Evolutionary conservation across 1,140 invertebrate species (phyloP).

Genomic region (Cydia fagiglandana): DNA sequence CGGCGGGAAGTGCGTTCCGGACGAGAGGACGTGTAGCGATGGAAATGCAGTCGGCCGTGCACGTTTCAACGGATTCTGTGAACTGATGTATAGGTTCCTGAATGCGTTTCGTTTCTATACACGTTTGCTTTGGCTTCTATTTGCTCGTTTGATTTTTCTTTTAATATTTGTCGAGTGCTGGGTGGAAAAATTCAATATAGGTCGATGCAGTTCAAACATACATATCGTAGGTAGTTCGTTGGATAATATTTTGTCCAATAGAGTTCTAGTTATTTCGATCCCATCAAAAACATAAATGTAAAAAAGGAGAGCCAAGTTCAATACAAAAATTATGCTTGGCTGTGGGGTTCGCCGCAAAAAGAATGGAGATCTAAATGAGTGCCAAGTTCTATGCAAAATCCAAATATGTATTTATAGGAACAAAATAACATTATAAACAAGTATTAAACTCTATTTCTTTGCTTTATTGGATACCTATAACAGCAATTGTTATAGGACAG

Average conservation of each 20-base stretch:
- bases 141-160: slow-evolving; percentile 6
- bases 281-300: no score
- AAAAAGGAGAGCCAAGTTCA: no score
- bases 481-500: no score
- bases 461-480: no score
- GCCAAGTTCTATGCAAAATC: no score
- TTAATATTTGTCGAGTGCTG: not conserved
- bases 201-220: not conserved
- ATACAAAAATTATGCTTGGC: no score
- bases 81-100: slow-evolving; percentile 29
- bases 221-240: not conserved
- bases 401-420: no score
- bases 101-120: slow-evolving; percentile 33
- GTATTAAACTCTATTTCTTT: no score
- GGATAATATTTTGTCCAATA: not conserved
- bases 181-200: not conserved
- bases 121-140: slow-evolving; percentile 19
- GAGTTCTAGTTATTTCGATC: no score
- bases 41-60: slow-evolving; percentile 51
- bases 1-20: slow-evolving; percentile 45
- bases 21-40: slow-evolving; percentile 45
- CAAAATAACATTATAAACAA: no score
- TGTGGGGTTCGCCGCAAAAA: no score
- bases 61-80: slow-evolving; percentile 37
- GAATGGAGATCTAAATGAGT: no score